Evolutionary conservation across 2,888 invertebrate genomes (phyloP), one percentile per base, ranked within the genome.

Genomic region (Itoplectis maculator): DNA sequence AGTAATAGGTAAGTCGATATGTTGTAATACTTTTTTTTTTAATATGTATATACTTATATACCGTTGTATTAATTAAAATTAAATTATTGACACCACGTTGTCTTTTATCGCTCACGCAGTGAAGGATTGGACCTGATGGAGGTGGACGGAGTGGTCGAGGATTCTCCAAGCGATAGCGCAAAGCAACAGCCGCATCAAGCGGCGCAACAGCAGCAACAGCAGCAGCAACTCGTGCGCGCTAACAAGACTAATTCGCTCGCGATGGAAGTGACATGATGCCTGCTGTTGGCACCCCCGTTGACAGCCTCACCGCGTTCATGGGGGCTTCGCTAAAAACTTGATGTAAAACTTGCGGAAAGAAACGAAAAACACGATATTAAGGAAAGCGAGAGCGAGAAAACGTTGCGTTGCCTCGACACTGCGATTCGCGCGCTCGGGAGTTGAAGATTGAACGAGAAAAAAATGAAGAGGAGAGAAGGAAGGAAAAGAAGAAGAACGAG

Each of bases 221-320:
- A 92, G 82, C 92, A 93, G 81, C 93, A 90, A 82, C 91, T 94
- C 87, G 94, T 94, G 86, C 93, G 93, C 88, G 94, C 94, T 90
- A 94, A 94, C 88, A 93, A 93, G 92, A 94, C 94, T 84, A 92
- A 92, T 89, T 92, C 92, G 89, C 92, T 94, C 85, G 94, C 94
- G 87, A 95, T 95, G 94, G 95, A 95, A 94, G 95, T 95, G 93
- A 94, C 94, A 93, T 94, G 95, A 95, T 94, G 94, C 92, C 91
- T 92, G 90, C 91, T 92, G 84, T 91, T 85, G 87, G 91, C 90
- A 91, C 91, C 92, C 92, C 91, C 89, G 89, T 89, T 90, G 88
- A 88, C 89, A 87, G 89, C 77, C 69, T 79, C 88, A 88, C 89
- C 90, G 87, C 91, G 91, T 89, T 89, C 90, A 87, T 91, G 92